These are phyloP conservation scores for Iguana delicatissima DNA, from an alignment of 2,797 vertebrate species.

Conservation along the genomic window DNA sequence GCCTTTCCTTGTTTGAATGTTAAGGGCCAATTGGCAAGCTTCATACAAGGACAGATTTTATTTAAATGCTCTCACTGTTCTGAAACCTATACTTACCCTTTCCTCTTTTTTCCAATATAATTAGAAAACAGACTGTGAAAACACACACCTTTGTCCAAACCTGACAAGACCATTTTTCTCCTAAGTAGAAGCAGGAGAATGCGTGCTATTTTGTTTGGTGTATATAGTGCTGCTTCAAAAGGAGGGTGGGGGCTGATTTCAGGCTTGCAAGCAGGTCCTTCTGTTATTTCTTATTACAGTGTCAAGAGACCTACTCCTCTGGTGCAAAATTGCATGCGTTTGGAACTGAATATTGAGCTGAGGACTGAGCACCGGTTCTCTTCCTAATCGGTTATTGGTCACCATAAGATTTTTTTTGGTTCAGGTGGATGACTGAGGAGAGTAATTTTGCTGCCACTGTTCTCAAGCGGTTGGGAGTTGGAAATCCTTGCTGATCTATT, in stretches of 20 bases:
- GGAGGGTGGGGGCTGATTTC: background rate
- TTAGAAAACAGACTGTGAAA: background rate
- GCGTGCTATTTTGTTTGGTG: background rate
- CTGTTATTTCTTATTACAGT: background rate
- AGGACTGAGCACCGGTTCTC: background rate
- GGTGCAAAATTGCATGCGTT: background rate
- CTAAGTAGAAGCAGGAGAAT: background rate
- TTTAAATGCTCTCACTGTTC: background rate
- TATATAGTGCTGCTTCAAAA: background rate
- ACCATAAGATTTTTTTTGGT: background rate
- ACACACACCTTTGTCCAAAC: background rate
- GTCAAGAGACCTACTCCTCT: background rate
- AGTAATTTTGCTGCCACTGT: background rate
- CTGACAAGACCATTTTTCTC: background rate
- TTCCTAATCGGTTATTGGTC: background rate
- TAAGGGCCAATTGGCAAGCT: background rate
- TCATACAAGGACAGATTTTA: background rate
- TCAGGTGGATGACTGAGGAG: background rate
- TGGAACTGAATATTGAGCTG: background rate
- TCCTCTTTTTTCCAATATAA: background rate
- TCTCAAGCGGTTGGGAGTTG: background rate
- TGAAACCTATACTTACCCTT: constrained; percentile 7
- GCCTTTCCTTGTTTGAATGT: background rate
- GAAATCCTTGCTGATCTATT: no score
- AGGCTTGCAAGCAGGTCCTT: background rate